Evolutionary conservation across 2,113 vertebrate genomes (phyloP), one percentile per base, ranked within the genome.

Genomic region (Istiophorus platypterus): DNA sequence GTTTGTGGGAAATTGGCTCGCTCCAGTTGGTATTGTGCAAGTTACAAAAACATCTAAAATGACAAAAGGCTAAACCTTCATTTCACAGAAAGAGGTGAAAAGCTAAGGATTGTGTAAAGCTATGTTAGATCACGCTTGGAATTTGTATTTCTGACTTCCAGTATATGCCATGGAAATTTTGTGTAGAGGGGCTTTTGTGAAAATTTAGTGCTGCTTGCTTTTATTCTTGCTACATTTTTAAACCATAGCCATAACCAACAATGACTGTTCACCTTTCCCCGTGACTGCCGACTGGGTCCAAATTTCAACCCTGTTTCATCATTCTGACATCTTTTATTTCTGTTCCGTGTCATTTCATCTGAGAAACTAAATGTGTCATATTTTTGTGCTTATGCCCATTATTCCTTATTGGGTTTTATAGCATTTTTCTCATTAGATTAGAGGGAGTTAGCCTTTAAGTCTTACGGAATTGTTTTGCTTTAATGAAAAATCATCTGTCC

Each of bases 31-130:
- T 49, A 59, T 86, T 89, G 84, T 75, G 78, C 81, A 91, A 88
- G 45, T 73, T 59, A 26, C 0, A 72, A 73, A 66, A 85, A 81
- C 39, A 49, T 41, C 62, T 64, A 69, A 17, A 56, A 75, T 75
- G 41, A 68, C 73, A 58, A 75, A 75, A 76, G 85, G 73, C 72
- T 51, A 59, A 76, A 72, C 51, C 42, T 76, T 66, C 10, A 56
- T 57, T 84, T 88, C 76, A 77, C 82, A 84, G 84, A 77, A 86
- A 71, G 77, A 73, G 87, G 90, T 89, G 85, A 89, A 85, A 87
- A 86, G 86, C 79, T 87, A 81, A 71, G 61, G 59, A 80, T 84
- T 90, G 72, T 80, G 78, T 77, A 76, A 89, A 90, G 69, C 72
- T 27, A 41, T 66, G n/a, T 77, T 66, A 57, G 68, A 71, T 86